These are phyloP conservation scores for Parnassius apollo DNA, from an alignment of 2,888 invertebrate genomes.

Conservation along the genomic window DNA sequence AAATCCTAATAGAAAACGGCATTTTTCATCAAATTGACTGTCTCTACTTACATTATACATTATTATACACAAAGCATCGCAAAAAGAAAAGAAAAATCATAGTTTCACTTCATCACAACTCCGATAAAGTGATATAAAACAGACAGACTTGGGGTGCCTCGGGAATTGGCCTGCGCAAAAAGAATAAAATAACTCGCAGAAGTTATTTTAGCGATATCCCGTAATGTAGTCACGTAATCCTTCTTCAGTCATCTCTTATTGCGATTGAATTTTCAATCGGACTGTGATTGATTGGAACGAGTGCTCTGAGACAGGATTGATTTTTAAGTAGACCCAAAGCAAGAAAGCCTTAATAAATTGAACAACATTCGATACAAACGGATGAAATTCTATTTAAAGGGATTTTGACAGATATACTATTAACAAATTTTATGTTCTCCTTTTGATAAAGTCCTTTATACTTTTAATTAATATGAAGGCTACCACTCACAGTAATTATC, in stretches of 20 bases:
- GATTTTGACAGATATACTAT: conserved; percentile 56
- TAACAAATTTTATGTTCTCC: conserved; percentile 43
- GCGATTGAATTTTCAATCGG: conserved; percentile 73
- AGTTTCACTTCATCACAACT: conserved; percentile 26
- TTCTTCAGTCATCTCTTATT: conserved; percentile 68
- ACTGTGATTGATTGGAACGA: conserved; percentile 75
- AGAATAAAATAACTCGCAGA: conserved; percentile 33
- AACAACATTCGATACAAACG: conserved; percentile 61
- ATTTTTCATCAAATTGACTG: conserved; percentile 6
- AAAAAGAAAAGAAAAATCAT: conserved; percentile 12
- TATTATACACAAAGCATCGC: background rate
- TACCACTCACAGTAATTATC: conserved; percentile 3
- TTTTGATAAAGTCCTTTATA: conserved; percentile 38
- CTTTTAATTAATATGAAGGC: conserved; percentile 31
- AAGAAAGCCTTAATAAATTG: conserved; percentile 68
- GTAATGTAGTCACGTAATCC: conserved; percentile 71
- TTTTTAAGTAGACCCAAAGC: conserved; percentile 68
- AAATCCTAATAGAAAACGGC: background rate
- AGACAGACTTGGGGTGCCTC: conserved; percentile 17
- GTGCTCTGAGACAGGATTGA: conserved; percentile 59
- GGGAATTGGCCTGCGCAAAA: conserved; percentile 25
- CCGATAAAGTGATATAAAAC: conserved; percentile 23
- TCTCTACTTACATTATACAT: conserved; percentile 13
- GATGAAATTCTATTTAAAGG: conserved; percentile 59
- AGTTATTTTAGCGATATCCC: conserved; percentile 47